Conservation (phyloP, 1,140 invertebrate genomes). For the Drosophila sproati region DNA sequence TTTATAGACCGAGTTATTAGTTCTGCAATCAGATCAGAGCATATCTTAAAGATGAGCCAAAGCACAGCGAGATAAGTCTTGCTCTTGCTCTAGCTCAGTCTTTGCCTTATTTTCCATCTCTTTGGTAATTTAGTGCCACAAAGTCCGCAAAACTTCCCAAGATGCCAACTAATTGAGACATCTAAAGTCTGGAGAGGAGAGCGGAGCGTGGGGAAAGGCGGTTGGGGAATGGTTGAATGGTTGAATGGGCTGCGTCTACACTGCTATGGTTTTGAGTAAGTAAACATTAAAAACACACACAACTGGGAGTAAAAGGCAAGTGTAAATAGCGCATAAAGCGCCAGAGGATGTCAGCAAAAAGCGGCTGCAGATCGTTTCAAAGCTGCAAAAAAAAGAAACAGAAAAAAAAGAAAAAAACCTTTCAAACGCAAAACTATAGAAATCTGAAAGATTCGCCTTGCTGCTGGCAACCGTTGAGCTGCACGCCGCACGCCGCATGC, state of each 20-base stretch:
- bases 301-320: conserved; percentile 54
- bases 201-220: neutral
- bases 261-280: conserved; percentile 30
- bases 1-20: no score
- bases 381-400: no score
- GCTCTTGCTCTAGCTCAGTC: neutral
- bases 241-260: no score
- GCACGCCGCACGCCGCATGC: neutral
- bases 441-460: conserved; percentile 19
- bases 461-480: neutral
- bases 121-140: neutral
- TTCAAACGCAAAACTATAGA: neutral
- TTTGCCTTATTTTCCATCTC: neutral
- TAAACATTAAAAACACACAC: conserved; percentile 30
- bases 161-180: conserved; percentile 75
- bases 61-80: neutral
- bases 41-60: conserved; percentile 21
- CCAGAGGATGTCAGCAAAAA: conserved; percentile 52
- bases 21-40: conserved; percentile 1
- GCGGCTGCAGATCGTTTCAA: neutral
- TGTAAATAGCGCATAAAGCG: conserved; percentile 70
- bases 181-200: conserved; percentile 29
- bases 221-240: neutral
- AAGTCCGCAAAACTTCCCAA: conserved; percentile 64
- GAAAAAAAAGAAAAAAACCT: neutral